Base-by-base conservation (phyloP, 2,888 invertebrate species). In the Thumatha senex region DNA sequence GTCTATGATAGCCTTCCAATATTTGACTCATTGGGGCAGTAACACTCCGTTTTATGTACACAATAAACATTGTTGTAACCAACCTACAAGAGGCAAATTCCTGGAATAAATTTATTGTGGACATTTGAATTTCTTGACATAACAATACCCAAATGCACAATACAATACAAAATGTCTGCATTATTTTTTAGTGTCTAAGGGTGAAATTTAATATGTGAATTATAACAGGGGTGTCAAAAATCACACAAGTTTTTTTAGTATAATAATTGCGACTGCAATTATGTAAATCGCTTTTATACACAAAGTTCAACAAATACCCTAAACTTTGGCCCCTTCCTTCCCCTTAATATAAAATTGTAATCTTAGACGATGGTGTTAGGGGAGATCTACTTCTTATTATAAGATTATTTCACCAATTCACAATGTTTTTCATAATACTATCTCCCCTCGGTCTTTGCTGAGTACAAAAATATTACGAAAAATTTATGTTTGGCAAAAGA, bases 271-370 rank as follows among this genome's bases (percentile, higher is more conserved):
- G 54, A 56, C 51, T 62, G 55, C 67, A 67, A 66, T 67, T 66
- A 67, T 69, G 60, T 66, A 69, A 67, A 67, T 69, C 56, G 63
- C 14, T 62, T 54, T 46, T 60, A 50, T 46, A 54, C 51, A 38
- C 51, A 50, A 63, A 60, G 58, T 69, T 61, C 34, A 54, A 65
- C 57, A 66, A 66, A 67, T 69, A 67, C 18, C 63, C 66, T 62
- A 54, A 53, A 57, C 24, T 56, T 56, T 30, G 4, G 29, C 12
- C 35, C 47, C 34, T 54, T 54, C n/a, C 29, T 53, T 55, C 58
- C 66, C 68, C 54, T 72, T 58, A 67, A 63, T 62, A 72, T 61
- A 65, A 67, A 63, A 68, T 61, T 40, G 65, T 61, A 60, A 64
- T 72, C 60, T n/a, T 58, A 63, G 49, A 40, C 15, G 18, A 24